Percentiles rank a stretch among this genome's conserved stretches.
These are phyloP conservation scores for Mionectes macconnelli DNA, from an alignment of 2,113 vertebrate genomes.

Conservation along the genomic window DNA sequence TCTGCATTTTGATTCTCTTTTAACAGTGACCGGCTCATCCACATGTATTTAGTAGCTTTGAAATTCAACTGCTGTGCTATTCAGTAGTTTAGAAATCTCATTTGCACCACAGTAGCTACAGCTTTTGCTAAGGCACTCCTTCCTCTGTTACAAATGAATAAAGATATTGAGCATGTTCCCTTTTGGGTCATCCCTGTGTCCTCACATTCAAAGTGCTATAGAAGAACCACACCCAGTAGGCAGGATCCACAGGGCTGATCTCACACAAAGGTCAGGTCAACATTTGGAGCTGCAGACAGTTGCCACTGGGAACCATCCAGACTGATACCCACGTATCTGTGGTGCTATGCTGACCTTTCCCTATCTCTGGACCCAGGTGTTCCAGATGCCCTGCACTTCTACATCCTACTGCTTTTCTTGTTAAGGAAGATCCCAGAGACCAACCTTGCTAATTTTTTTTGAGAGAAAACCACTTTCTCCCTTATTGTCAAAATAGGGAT, in stretches of 20 bases:
- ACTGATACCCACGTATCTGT: accelerated
- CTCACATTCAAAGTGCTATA: not conserved
- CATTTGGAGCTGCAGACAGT: not conserved
- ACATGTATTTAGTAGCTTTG: not conserved
- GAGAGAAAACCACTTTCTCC: not conserved
- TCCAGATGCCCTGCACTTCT: not conserved
- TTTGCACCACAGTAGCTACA: not conserved
- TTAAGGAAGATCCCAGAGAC: not conserved
- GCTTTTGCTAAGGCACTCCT: not conserved
- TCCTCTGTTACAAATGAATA: not conserved
- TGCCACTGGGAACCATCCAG: not conserved
- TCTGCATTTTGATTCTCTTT: not conserved
- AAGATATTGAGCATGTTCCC: not conserved
- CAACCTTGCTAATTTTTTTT: not conserved
- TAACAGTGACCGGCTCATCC: not conserved
- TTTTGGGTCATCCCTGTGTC: not conserved
- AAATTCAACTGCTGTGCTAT: not conserved
- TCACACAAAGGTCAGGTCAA: not conserved
- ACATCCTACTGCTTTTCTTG: not conserved
- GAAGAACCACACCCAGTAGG: not conserved
- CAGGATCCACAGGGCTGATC: not conserved
- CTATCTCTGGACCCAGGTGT: not conserved
- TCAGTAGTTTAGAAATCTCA: not conserved
- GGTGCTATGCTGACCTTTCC: not conserved
- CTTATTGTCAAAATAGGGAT: not conserved